A percentile compares a stretch with the other conserved stretches of the same genome.
Conservation (phyloP, 2,888 invertebrate species). For the Leptopilina drosophilae region DNA sequence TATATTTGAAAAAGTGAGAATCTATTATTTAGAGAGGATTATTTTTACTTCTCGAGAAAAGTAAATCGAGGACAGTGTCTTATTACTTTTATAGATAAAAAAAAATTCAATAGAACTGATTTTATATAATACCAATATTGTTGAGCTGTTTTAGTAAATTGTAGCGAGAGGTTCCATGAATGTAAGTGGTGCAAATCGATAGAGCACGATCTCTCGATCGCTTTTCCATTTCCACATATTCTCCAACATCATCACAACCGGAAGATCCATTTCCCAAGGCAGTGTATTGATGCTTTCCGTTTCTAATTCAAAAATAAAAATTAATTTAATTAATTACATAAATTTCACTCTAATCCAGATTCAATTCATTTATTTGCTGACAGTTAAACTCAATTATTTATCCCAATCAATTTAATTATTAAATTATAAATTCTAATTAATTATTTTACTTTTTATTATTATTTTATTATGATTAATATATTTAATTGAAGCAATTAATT, state of each 20-base stretch:
- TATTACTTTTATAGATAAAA: not conserved
- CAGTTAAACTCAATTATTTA: too few relatives aligned
- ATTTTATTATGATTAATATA: too few relatives aligned
- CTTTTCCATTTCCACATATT: constrained; percentile 82
- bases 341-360: too few relatives aligned
- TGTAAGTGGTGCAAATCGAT: constrained; percentile 82
- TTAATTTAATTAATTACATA: not conserved
- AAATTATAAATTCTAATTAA: too few relatives aligned
- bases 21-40: not conserved
- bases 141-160: constrained; percentile 88
- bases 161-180: constrained; percentile 84
- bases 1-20: not conserved
- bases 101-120: constrained; percentile 17
- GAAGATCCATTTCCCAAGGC: constrained; percentile 79
- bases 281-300: constrained; percentile 82
- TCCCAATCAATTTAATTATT: too few relatives aligned
- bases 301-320: constrained; percentile 57
- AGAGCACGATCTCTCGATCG: constrained; percentile 83
- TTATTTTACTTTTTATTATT: too few relatives aligned
- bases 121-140: constrained; percentile 81
- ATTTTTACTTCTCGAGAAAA: not conserved
- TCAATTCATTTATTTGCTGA: too few relatives aligned
- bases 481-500: too few relatives aligned
- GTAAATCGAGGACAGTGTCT: constrained; percentile 2
- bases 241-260: constrained; percentile 79